Evolutionary conservation across 2,888 invertebrate genomes (phyloP), one percentile per base, ranked within the genome.

Genomic region (Apocheima hispidaria): DNA sequence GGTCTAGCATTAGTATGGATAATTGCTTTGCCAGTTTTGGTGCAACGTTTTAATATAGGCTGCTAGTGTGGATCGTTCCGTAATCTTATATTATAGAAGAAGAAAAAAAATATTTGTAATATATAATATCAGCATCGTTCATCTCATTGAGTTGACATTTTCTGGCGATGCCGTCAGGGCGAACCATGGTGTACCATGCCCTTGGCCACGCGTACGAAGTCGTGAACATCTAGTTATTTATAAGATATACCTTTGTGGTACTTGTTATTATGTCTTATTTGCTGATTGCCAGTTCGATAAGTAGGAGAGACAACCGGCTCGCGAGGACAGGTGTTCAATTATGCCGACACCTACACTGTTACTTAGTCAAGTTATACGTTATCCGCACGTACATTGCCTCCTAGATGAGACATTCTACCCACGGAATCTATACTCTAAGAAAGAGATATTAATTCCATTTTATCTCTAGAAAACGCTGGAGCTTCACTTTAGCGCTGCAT

Each of bases 241-340:
- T 10, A n/a, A 40, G 23, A 43, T 23, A 2, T 26, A 28, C 23
- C 21, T 16, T 6, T 26, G 10, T 43, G 14, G 26, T 28, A 28
- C 2, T n/a, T n/a, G 16, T 26, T 16, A 10, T 16, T 44, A 10
- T 44, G 33, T 40, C 1, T 38, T 14, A 28, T 30, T 38, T 23
- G 16, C 35, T 10, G 12, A 38, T 21, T 41, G 12, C 40, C 33
- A 33, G 30, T 50, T 23, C 14, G 23, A 54, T 6, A 40, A 46
- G 48, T 56, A 43, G 48, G 56, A 56, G 38, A 38, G 21, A 23
- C 23, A 65, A 56, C 65, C 49, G 60, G 33, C 20, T 60, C 26
- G 23, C 28, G 33, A 43, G 40, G 58, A 73, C 81, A 83, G 83
- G 82, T 83, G 81, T 79, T 75, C 63, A 69, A 62, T 70, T 68